Evolutionary conservation across 2,797 vertebrate species (phyloP).

Genomic region (Ctenochaetus hawaiiensis): DNA sequence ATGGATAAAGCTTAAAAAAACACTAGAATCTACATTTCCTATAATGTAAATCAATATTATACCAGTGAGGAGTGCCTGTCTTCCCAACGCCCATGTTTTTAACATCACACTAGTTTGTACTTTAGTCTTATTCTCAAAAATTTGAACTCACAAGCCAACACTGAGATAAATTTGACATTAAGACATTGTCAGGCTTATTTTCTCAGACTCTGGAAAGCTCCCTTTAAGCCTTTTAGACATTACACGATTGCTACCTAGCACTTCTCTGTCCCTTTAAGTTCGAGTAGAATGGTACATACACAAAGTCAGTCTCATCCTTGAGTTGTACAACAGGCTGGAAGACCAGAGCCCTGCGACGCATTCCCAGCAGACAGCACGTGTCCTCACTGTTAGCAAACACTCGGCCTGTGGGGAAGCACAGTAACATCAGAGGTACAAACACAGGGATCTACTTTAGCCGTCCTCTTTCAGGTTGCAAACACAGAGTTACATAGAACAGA

Average conservation of each 20-base stretch:
- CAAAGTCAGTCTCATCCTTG: conserved; percentile 90
- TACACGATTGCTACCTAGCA: too few relatives aligned
- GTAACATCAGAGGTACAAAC: conserved; percentile 37
- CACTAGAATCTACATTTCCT: not conserved
- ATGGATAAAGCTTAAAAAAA: not conserved
- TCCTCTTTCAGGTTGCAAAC: not conserved
- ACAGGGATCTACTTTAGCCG: not conserved
- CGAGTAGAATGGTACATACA: conserved; percentile 78
- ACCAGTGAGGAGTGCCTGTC: not conserved
- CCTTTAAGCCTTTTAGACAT: not conserved
- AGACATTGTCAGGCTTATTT: not conserved
- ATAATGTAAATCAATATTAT: not conserved
- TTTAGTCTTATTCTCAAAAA: not conserved
- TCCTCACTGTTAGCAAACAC: conserved; percentile 91
- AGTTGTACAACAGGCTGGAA: conserved; percentile 92
- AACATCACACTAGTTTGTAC: too few relatives aligned
- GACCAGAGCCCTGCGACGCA: conserved; percentile 90
- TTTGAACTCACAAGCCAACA: not conserved
- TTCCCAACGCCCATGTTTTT: not conserved
- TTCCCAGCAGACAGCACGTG: conserved; percentile 92
- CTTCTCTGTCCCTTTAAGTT: not conserved
- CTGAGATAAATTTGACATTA: not conserved
- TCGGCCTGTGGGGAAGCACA: conserved; percentile 77
- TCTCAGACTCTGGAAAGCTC: not conserved
- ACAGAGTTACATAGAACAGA: not conserved